These are phyloP conservation scores for Acrocephalus arundinaceus DNA, from an alignment of 2,113 vertebrate genomes.

Conservation along the genomic window DNA sequence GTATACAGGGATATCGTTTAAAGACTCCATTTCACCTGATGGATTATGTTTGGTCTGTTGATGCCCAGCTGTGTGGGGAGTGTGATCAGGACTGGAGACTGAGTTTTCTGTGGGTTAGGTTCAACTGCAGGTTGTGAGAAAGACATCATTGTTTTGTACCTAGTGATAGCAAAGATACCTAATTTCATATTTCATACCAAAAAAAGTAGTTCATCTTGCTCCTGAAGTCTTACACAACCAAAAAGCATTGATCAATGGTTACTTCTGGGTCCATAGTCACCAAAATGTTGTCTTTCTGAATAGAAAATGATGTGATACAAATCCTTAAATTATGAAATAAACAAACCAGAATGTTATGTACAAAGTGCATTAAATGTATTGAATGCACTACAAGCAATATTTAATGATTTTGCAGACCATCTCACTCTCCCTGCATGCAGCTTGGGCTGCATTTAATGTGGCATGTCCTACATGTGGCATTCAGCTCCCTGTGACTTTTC, in stretches of 20 bases:
- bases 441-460: not conserved
- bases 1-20: accelerated
- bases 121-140: not conserved
- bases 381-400: not conserved
- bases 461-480: not conserved
- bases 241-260: not conserved
- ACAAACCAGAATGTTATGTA: not conserved
- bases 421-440: not conserved
- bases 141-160: not conserved
- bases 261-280: not conserved
- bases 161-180: not conserved
- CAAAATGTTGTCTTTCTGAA: not conserved
- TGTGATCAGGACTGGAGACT: not conserved
- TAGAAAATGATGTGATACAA: not conserved
- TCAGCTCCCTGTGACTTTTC: conserved; percentile 30
- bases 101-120: not conserved
- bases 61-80: not conserved
- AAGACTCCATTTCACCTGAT: not conserved
- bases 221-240: not conserved
- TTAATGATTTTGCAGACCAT: not conserved
- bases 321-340: not conserved
- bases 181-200: not conserved
- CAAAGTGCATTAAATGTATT: not conserved
- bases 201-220: not conserved
- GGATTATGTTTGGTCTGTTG: not conserved